Base-by-base conservation (phyloP, 2,888 invertebrate genomes). In the Monochamus alternatus region DNA sequence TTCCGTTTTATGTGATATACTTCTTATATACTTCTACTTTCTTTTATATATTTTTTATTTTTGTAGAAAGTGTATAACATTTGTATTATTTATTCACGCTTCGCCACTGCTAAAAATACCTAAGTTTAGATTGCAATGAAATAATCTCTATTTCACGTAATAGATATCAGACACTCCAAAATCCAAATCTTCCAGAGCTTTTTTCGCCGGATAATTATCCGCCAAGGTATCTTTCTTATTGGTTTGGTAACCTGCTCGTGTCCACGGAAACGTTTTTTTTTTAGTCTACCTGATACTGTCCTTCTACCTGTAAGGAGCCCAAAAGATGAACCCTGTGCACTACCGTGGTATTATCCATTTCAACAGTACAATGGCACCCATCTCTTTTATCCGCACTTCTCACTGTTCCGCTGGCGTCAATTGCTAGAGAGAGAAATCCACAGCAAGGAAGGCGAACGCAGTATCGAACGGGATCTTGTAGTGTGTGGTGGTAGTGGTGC, bases 401-500 rank as follows among this genome's bases (percentile, higher is more conserved):
- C 74, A 32, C 62, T 63, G 63, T 74, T 68, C 62, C 63, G 62
- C 69, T 22, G 69, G 31, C 58, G 74, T 31, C 58, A 55, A 31
- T 58, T 52, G 60, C 58, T 62, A 75, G 73, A 73, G 66, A 68
- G 74, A 74, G 73, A 74, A 65, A 66, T 58, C 47, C 51, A 58
- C 74, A 58, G 69, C 75, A 72, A 70, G 64, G 73, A 60, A 67
- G 67, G 68, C 55, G 74, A 76, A 76, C 73, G 76, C 80, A 81
- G 81, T 80, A 81, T 81, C 76, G 81, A 81, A 80, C 80, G 81
- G 81, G 80, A 80, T 74, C 74, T 77, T 74, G 77, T 76, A 51
- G 78, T 68, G 80, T 58, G 67, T 38, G 38, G 38, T 38, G 38
- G 38, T 63, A 64, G 73, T 71, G 69, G 75, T 73, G 62, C 70